phyloP scores from a whole-genome alignment of 2,797 vertebrate genomes.

The Rhinichthys osculus region DNA sequence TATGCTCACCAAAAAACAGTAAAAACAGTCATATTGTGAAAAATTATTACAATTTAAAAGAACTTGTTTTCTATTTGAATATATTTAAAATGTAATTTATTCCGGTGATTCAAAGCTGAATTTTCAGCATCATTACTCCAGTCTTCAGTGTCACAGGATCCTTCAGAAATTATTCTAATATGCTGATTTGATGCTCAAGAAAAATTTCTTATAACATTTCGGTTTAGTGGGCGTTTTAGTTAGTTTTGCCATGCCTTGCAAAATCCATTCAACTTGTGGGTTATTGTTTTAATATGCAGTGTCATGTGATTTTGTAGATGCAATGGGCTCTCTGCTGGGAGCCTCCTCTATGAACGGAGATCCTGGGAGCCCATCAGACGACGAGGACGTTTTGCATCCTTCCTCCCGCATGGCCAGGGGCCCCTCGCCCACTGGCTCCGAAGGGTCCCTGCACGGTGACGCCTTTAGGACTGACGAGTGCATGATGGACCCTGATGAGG shows the following conservation, averaged over 20 bases:
- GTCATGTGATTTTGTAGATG: constrained; percentile 72
- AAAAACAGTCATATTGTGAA: not conserved
- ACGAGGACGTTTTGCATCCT: constrained; percentile 85
- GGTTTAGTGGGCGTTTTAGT: no score
- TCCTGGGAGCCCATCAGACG: constrained; percentile 92
- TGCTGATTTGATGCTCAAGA: not conserved
- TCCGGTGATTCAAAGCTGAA: not conserved
- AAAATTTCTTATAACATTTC: no score
- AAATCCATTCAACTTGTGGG: not conserved
- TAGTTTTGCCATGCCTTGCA: no score
- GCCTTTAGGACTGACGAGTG: constrained; percentile 61
- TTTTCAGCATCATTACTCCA: not conserved
- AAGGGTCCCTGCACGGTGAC: constrained; percentile 81
- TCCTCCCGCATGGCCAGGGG: constrained; percentile 59
- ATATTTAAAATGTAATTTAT: not conserved
- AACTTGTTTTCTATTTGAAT: not conserved
- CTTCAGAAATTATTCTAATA: not conserved
- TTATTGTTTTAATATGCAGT: not conserved
- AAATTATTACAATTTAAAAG: no score
- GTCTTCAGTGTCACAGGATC: not conserved
- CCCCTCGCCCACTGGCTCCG: constrained; percentile 80
- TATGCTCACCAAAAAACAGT: not conserved
- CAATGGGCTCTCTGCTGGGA: constrained; percentile 79
- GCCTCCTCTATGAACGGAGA: constrained; percentile 86
- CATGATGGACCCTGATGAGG: constrained; percentile 64